Conservation (phyloP, 1,140 invertebrate genomes). For the Monomorium pharaonis region DNA sequence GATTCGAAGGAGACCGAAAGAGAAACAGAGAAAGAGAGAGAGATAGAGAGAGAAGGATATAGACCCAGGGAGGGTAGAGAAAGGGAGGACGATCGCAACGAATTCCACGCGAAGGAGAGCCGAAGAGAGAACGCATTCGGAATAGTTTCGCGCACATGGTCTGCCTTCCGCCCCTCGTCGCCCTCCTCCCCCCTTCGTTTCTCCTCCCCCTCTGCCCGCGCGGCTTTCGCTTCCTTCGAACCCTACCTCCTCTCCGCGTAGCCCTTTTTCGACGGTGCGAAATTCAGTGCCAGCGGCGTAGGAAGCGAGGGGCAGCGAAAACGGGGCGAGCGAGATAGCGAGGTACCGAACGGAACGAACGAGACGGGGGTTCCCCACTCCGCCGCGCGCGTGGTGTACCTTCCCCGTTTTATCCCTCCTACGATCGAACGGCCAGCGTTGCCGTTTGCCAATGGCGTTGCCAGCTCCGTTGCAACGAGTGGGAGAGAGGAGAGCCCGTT, state of each 20-base stretch:
- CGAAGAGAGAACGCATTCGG: slow-evolving; percentile 47
- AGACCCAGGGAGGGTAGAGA: not conserved
- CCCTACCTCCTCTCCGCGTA: slow-evolving; percentile 54
- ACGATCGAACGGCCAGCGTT: slow-evolving; percentile 52
- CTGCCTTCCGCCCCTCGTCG: slow-evolving; percentile 18
- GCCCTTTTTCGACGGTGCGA: slow-evolving; percentile 67
- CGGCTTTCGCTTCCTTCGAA: slow-evolving; percentile 28
- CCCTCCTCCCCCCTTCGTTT: not conserved
- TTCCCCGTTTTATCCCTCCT: slow-evolving; percentile 58
- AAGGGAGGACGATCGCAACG: slow-evolving; percentile 36
- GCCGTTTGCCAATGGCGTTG: slow-evolving; percentile 72
- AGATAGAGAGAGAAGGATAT: not conserved
- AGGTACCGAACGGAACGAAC: not conserved
- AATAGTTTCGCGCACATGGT: slow-evolving; percentile 64
- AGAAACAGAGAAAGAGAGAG: not conserved
- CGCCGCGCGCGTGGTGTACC: slow-evolving; percentile 35
- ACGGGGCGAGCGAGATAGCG: not conserved
- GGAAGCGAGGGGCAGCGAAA: slow-evolving; percentile 57
- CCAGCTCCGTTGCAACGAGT: slow-evolving; percentile 65
- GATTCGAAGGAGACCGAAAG: slow-evolving; percentile 1
- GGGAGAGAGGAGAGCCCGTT: slow-evolving; percentile 55
- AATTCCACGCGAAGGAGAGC: slow-evolving; percentile 68
- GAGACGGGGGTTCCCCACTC: slow-evolving; percentile 40
- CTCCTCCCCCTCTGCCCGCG: not conserved
- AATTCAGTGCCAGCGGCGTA: slow-evolving; percentile 74